Percentiles rank a stretch among this genome's conserved stretches.
Evolutionary conservation across 1,140 invertebrate species (phyloP).

Genomic region (Bombus consobrinus): DNA sequence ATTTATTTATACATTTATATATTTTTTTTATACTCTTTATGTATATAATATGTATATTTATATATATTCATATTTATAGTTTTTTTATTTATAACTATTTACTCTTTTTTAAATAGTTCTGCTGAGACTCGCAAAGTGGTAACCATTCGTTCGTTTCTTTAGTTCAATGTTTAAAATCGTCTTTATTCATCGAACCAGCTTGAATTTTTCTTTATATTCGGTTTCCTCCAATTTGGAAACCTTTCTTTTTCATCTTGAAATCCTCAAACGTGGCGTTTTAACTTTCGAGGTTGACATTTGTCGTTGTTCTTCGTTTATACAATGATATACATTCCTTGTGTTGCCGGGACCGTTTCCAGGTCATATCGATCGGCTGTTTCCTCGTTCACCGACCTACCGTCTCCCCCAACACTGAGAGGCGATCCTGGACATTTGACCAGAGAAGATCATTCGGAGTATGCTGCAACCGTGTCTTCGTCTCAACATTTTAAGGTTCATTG

Average conservation of each 20-base stretch:
- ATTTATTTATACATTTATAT: conserved; percentile 65
- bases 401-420: conserved; percentile 54
- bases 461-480: not conserved
- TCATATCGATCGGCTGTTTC: conserved; percentile 12
- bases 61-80: conserved; percentile 71
- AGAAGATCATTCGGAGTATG: conserved; percentile 6
- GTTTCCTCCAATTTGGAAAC: not conserved
- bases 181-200: not conserved
- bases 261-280: not conserved
- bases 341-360: conserved; percentile 66
- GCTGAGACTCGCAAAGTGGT: conserved; percentile 75
- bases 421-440: conserved; percentile 26
- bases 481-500: not conserved
- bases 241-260: no score
- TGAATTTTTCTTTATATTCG: not conserved
- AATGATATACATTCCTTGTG: not conserved
- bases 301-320: not conserved
- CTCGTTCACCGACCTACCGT: conserved; percentile 42
- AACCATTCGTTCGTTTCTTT: conserved; percentile 71
- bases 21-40: conserved; percentile 69
- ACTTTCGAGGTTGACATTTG: no score
- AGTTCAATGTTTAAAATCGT: conserved; percentile 38
- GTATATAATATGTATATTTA: conserved; percentile 71
- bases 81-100: conserved; percentile 74
- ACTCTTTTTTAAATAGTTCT: conserved; percentile 71